Percentiles rank a stretch among this genome's conserved stretches.
Evolutionary conservation across 2,113 vertebrate species (phyloP).

Genomic region (Prietella phreatophila): DNA sequence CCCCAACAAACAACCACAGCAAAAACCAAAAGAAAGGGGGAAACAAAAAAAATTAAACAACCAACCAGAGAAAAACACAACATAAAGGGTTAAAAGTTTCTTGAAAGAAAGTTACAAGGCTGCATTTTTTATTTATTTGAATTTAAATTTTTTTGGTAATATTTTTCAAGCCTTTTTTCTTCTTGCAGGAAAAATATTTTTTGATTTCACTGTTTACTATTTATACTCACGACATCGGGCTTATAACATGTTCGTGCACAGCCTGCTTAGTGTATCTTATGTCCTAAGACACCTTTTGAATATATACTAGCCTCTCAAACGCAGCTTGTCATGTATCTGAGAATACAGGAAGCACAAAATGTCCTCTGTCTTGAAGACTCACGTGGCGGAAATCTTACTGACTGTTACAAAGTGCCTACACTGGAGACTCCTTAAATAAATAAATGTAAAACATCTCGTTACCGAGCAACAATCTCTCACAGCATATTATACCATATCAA

Average conservation of each 20-base stretch:
- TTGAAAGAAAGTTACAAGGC: background rate
- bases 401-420: background rate
- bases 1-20: no score
- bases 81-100: background rate
- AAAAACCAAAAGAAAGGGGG: no score
- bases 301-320: background rate
- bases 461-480: background rate
- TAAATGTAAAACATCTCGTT: background rate
- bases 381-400: background rate
- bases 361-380: background rate
- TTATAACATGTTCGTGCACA: background rate
- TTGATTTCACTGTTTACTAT: background rate
- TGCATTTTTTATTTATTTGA: no score
- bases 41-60: no score
- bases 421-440: background rate
- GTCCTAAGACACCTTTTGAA: background rate
- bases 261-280: background rate
- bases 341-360: background rate
- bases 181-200: background rate
- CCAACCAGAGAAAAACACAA: no score
- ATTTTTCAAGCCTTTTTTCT: background rate
- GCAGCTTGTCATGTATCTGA: background rate
- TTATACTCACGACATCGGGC: background rate
- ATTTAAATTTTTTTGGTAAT: background rate
- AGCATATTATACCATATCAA: background rate